Base-by-base conservation (phyloP, 2,888 invertebrate species). In the Tipula vernalis region DNA sequence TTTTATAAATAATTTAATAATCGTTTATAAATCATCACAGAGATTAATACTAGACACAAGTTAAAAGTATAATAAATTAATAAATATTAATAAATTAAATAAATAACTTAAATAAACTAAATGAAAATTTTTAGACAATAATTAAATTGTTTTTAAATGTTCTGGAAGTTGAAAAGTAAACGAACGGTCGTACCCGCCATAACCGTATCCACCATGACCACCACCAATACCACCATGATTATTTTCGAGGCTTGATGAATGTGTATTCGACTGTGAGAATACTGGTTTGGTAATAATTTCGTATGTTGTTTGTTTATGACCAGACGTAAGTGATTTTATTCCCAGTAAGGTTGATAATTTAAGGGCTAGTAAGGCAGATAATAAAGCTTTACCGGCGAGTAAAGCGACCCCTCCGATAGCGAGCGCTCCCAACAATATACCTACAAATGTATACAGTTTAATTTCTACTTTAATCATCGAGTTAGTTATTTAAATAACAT, bases 201-300 rank as follows among this genome's bases (percentile, higher is more conserved):
- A 93, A 0, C 93, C 94, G 0, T 96, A 96, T 0, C 92, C 93
- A 3, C 88, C 89, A 86, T 93, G 93, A 0, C 39, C 39, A 3
- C 39, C 39, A 3, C 39, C 39, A 28, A 28, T 2, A 6, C 39
- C 39, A 6, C 39, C 39, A 39, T 39, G 39, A 5, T 91, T 93
- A 86, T 94, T 94, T 87, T 94, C 94, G 89, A 94, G 94, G 4
- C 92, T 93, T 0, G 93, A 93, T 0, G 94, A 94, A 87, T 94
- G 94, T 0, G 93, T 92, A 87, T 94, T 94, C 4, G 93, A 92
- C 41, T 95, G 95, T 0, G 94, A 94, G 90, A 96, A 96, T 0
- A 96, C 92, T 0, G 96, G 96, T 89, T 96, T 96, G 83, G 96
- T 95, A 6, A 97, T 95, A 87, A 97, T 96, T 91, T 97, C 96